These are phyloP conservation scores for Agelastica alni DNA, from an alignment of 2,888 invertebrate species.

Conservation along the genomic window DNA sequence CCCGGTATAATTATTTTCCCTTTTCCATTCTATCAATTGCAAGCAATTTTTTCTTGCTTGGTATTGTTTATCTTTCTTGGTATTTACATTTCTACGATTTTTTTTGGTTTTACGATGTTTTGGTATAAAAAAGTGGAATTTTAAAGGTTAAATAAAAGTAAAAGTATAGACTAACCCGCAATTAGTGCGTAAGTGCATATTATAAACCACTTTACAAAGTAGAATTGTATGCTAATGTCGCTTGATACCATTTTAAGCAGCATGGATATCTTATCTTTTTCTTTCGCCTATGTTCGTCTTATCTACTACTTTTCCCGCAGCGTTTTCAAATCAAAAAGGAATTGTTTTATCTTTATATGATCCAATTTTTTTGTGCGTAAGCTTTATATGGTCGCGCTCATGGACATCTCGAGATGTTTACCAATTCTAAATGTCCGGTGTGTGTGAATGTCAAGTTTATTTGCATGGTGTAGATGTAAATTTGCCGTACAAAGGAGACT, in stretches of 20 bases:
- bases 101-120: too few species aligned
- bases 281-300: conserved; percentile 15
- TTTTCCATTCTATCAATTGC: too few species aligned
- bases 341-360: conserved; percentile 31
- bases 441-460: conserved; percentile 22
- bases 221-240: conserved; percentile 8
- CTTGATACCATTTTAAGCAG: conserved; percentile 13
- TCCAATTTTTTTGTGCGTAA: conserved; percentile 23
- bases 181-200: not conserved
- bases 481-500: conserved; percentile 12
- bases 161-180: too few species aligned
- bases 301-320: conserved; percentile 9
- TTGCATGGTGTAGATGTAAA: conserved; percentile 22
- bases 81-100: too few species aligned
- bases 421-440: conserved; percentile 21
- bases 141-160: too few species aligned
- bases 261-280: conserved; percentile 23
- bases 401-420: conserved; percentile 21
- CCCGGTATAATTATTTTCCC: too few species aligned
- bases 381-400: conserved; percentile 18
- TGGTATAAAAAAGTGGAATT: too few species aligned
- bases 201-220: not conserved
- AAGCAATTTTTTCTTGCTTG: too few species aligned
- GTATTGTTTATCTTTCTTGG: too few species aligned
- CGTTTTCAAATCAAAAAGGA: conserved; percentile 23